These are phyloP conservation scores for Protula sp. DNA, from an alignment of 2,888 invertebrate species.

Conservation along the genomic window DNA sequence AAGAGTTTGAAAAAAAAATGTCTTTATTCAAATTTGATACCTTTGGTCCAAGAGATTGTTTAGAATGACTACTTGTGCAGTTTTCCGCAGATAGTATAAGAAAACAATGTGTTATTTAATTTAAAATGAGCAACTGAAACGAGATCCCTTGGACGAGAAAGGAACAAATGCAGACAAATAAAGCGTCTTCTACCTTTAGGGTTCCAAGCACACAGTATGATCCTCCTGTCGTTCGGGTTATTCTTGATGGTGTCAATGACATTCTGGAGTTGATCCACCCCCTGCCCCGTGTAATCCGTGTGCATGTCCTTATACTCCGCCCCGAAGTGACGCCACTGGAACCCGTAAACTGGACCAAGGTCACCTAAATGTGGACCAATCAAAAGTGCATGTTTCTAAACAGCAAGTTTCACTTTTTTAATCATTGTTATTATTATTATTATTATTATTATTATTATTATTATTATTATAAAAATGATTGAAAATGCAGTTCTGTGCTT, in stretches of 20 bases:
- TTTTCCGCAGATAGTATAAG: too few relatives aligned
- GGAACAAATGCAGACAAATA: too few relatives aligned
- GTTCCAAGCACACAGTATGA: constrained; percentile 94
- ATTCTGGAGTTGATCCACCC: constrained; percentile 79
- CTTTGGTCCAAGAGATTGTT: too few relatives aligned
- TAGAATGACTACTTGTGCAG: too few relatives aligned
- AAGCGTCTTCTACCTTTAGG: constrained; percentile 64
- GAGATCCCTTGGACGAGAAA: too few relatives aligned
- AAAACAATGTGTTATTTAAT: too few relatives aligned
- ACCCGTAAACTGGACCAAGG: constrained; percentile 94
- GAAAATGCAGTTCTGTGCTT: too few relatives aligned
- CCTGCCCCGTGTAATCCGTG: constrained; percentile 74
- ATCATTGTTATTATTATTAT: neutral
- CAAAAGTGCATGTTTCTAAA: too few relatives aligned
- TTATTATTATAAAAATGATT: neutral
- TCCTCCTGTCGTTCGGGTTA: constrained; percentile 80
- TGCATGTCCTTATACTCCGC: constrained; percentile 78
- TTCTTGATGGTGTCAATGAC: constrained; percentile 72
- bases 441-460: neutral
- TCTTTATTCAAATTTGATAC: too few relatives aligned
- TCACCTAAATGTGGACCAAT: too few relatives aligned
- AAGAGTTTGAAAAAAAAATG: too few relatives aligned
- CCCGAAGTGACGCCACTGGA: constrained; percentile 97
- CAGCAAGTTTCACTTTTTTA: neutral
- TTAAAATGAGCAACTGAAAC: too few relatives aligned